Evolutionary conservation across 2,113 vertebrate genomes (phyloP), one percentile per base, ranked within the genome.

Genomic region (Corythornis vintsioides): DNA sequence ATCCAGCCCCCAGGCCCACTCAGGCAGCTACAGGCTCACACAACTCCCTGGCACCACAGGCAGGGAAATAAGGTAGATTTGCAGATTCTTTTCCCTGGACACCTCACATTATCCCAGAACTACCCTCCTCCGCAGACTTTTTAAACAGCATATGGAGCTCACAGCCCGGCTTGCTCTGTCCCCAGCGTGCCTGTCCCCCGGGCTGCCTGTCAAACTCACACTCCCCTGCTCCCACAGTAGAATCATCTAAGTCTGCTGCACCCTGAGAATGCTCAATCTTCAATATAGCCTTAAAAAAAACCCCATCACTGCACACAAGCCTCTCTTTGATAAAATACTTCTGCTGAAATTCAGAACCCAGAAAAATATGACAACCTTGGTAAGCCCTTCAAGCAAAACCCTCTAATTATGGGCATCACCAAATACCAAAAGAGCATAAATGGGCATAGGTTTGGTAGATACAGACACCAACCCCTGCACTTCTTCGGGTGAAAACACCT

Each of bases 121-220:
- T 53, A 75, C 33, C 92, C 90, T 86, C 76, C 93, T 83, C 83
- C 83, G 16, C 83, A 69, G 79, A 9, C 28, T 61, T 89, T 75
- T 48, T 31, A 29, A 83, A 9, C 47, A 90, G 93, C 83, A 83
- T 35, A 65, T 75, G 90, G 86, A 86, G 83, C 93, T 85, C 65
- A 0, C 50, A 93, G 83, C 79, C 85, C 2, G 0, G 65, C 66
- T 40, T 25, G 38, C 71, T 59, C 45, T 31, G 80, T 79, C 88
- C 95, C 90, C 88, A 45, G 86, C 0, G 64, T 28, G 52, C 1
- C 0, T 8, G 6, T 90, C 83, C 90, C 90, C 66, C n/a, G 83
- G 92, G 90, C 77, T 88, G 80, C 90, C 93, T 66, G 65, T 84
- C 95, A 93, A 78, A 89, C 86, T 86, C 93, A 88, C 40, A 88